These are phyloP conservation scores for Phodopus roborovskii DNA, from an alignment of 2,113 vertebrate species.

Conservation along the genomic window DNA sequence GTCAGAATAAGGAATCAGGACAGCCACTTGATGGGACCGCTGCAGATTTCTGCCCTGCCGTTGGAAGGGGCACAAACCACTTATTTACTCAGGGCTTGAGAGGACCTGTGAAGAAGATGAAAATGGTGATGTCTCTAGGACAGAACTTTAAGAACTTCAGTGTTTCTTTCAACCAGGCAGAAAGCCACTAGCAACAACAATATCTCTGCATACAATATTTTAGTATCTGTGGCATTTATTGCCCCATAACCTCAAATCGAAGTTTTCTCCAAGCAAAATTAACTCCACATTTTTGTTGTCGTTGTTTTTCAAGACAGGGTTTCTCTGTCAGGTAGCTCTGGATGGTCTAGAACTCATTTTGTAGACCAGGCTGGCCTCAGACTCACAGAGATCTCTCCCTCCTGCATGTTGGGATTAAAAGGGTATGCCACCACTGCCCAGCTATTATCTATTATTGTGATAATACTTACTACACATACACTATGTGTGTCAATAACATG, in stretches of 20 bases:
- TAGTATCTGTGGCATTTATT: neutral
- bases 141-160: neutral
- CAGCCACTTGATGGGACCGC: neutral
- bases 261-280: neutral
- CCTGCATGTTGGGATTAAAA: no score
- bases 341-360: no score
- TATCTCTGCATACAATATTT: neutral
- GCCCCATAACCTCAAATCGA: neutral
- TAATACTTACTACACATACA: neutral
- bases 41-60: neutral
- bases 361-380: no score
- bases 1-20: neutral
- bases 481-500: neutral
- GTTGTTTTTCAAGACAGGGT: neutral
- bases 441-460: neutral
- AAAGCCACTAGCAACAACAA: neutral
- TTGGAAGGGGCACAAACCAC: neutral
- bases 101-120: slow-evolving; percentile 61
- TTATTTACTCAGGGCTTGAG: neutral
- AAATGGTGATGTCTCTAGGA: neutral
- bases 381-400: no score
- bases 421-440: no score
- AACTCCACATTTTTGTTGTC: neutral
- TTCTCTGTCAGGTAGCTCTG: no score
- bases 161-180: neutral